Percentiles rank a stretch among this genome's conserved stretches.
These are phyloP conservation scores for Pheosia gnoma DNA, from an alignment of 2,888 invertebrate genomes.

Conservation along the genomic window DNA sequence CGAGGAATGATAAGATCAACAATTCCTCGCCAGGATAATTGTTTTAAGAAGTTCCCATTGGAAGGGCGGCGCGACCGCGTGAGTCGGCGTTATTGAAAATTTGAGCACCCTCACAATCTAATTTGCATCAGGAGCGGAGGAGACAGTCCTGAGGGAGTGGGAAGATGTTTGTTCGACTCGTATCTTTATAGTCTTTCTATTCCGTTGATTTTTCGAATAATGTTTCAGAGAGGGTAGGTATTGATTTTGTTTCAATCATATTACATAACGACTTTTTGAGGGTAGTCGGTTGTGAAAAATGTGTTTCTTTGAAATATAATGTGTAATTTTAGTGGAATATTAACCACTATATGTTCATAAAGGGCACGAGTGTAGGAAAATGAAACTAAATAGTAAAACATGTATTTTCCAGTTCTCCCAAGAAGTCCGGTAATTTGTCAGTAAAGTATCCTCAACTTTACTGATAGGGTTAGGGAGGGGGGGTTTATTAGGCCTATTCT, in stretches of 20 bases:
- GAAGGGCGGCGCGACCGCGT: slow-evolving; percentile 22
- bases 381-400: too few relatives aligned
- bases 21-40: slow-evolving; percentile 31
- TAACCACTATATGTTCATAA: too few relatives aligned
- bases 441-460: too few relatives aligned
- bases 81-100: slow-evolving; percentile 51
- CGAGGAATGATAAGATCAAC: slow-evolving; percentile 15
- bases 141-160: slow-evolving; percentile 14
- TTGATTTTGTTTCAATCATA: background rate
- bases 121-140: slow-evolving; percentile 51
- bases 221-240: background rate
- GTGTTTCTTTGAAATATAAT: too few relatives aligned
- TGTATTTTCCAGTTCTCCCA: too few relatives aligned
- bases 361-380: too few relatives aligned
- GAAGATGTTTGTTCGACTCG: slow-evolving; percentile 20
- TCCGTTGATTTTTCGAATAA: slow-evolving; percentile 18
- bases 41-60: slow-evolving; percentile 53
- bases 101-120: slow-evolving; percentile 43
- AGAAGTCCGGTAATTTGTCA: too few relatives aligned
- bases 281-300: too few relatives aligned
- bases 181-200: slow-evolving; percentile 20
- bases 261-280: too few relatives aligned
- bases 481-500: too few relatives aligned
- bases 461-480: too few relatives aligned
- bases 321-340: too few relatives aligned